Base-by-base conservation (phyloP, 2,888 invertebrate genomes). In the Pachliopta kotzebuea region DNA sequence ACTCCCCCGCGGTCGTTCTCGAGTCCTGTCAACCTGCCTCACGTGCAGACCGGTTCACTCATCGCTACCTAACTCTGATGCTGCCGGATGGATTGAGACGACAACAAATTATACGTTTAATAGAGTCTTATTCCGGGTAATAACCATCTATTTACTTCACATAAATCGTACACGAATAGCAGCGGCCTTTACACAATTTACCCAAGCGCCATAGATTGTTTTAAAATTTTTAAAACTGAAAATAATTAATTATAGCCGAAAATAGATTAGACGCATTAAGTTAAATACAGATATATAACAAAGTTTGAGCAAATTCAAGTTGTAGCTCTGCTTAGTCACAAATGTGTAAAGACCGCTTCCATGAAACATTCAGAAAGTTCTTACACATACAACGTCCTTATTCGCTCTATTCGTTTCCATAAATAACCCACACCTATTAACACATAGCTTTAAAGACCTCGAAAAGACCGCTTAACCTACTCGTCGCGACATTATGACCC, bases 351-450 rank as follows among this genome's bases (percentile, higher is more conserved):
- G 70, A 62, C 67, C 69, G 70, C 68, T 49, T 68, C 57, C 61
- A 67, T 81, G 81, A 77, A n/a, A 85, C 87, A 86, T 84, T 84
- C 86, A 87, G 78, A 85, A 80, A 77, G 81, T 82, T 84, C 84
- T 86, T 86, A 88, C 77, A 84, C 82, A 83, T 77, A 81, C 83
- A 86, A 85, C 84, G 83, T 82, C 74, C 82, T 84, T 84, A 85
- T 74, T 69, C 79, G 83, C 75, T 76, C 85, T 84, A 88, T 82
- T 82, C 85, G 78, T 87, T 85, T 85, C 81, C 84, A 88, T 88
- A 86, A 85, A 87, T 86, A 86, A 85, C 88, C 90, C 88, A 89
- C 86, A 88, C 89, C 88, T 87, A 90, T 80, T 84, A 80, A 84
- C 78, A 83, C 80, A 83, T 84, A 83, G 82, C 79, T 74, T 81